phyloP scores from a whole-genome alignment of 2,797 vertebrate genomes.

The Tarsius wallacei region DNA sequence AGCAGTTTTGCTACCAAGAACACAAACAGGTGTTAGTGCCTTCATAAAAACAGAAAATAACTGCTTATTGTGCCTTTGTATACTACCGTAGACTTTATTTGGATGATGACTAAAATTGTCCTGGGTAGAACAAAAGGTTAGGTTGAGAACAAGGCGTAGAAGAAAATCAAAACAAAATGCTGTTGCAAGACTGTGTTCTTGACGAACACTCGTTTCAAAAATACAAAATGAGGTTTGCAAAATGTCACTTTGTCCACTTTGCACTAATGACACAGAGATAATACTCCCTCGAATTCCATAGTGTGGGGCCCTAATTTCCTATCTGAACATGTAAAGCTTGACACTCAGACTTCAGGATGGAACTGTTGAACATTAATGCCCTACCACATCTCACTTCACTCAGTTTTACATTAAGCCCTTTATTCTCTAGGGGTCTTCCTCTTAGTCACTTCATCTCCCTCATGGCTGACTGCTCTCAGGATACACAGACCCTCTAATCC shows the following conservation, averaged over 20 bases:
- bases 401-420: not conserved
- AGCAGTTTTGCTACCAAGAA: conserved; percentile 88
- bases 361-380: not conserved
- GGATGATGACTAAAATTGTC: conserved; percentile 59
- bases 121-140: conserved; percentile 74
- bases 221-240: not conserved
- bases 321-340: conserved; percentile 15
- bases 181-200: not conserved
- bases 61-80: conserved; percentile 78
- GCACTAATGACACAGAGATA: conserved; percentile 54
- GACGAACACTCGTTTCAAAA: conserved; percentile 53
- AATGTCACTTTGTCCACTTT: conserved; percentile 60
- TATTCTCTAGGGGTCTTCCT: not conserved
- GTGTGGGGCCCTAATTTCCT: conserved; percentile 22
- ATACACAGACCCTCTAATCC: not conserved
- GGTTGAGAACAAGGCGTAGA: not conserved
- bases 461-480: not conserved
- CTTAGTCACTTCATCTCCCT: not conserved
- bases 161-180: conserved; percentile 56
- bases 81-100: conserved; percentile 73
- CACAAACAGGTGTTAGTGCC: conserved; percentile 86
- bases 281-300: not conserved
- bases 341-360: not conserved
- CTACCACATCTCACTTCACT: not conserved
- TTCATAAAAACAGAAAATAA: conserved; percentile 75